Base-by-base conservation (phyloP, 2,888 invertebrate species). In the Micropterix aruncella region DNA sequence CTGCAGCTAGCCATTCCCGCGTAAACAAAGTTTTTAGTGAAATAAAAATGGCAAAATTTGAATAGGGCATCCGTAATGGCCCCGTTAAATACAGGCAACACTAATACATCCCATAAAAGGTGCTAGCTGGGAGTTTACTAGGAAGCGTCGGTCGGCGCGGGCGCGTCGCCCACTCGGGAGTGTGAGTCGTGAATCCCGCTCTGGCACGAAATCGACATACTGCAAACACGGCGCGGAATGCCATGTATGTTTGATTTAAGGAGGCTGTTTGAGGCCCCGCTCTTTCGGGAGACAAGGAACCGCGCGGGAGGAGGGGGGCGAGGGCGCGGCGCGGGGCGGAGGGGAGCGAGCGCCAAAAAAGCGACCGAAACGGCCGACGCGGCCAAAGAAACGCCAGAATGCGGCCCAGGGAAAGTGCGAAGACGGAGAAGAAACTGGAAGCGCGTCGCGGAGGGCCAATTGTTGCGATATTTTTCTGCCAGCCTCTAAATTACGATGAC, bases 191-290 rank as follows among this genome's bases (percentile, higher is more conserved):
- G 27, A 38, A 38, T 12, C 38, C 16, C 38, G 38, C 38, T 12
- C 38, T 38, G 38, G n/a, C 14, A 16, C 38, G 38, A 16, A 38
- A 38, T 19, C 46, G 41, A 37, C 45, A 37, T 40, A 41, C 38
- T 19, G 15, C 37, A 42, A 38, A 14, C 38, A 42, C 27, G 40
- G 17, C 16, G 27, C 12, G 40, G 42, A 45, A 45, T 45, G 45
- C 45, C 38, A 19, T 38, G 43, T 39, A 43, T 46, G 46, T 46
- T 46, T 46, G 41, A 41, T 41, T 46, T 46, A 37, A 46, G 39
- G 43, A 38, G 37, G n/a, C 14, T 16, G 38, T 16, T 12, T 5
- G 38, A 5, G 9, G 38, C 9, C 14, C 14, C 14, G 9, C 5
- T 14, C 7, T 7, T 27, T 7, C 7, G 27, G 12, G 27, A 27